Evolutionary conservation across 2,797 vertebrate species (phyloP).

Genomic region (Peromyscus nudipes): DNA sequence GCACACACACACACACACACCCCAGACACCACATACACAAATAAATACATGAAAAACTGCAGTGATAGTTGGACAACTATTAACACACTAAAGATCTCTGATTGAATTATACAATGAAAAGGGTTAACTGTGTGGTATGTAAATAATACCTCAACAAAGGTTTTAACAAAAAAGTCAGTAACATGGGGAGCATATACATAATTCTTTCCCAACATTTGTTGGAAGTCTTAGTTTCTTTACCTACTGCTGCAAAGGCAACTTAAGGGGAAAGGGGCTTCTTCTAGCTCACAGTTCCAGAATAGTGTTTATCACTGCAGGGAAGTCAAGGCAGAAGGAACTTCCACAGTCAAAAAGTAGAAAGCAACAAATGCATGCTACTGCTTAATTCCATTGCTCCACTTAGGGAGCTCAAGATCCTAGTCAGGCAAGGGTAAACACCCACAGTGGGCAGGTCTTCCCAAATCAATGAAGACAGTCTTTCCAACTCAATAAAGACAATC

Average conservation of each 20-base stretch:
- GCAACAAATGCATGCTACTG: not conserved
- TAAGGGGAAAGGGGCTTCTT: not conserved
- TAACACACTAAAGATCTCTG: slow-evolving; percentile 23
- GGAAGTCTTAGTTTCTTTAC: not conserved
- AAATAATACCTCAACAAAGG: slow-evolving; percentile 55
- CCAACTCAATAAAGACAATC: not conserved
- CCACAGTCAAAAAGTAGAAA: not conserved
- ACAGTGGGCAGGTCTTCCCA: not conserved
- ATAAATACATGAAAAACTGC: slow-evolving; percentile 14
- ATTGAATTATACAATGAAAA: slow-evolving; percentile 32
- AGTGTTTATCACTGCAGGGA: not conserved
- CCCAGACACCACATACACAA: not conserved
- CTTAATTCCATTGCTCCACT: not conserved
- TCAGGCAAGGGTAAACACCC: not conserved
- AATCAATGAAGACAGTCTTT: not conserved
- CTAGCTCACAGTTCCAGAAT: not conserved
- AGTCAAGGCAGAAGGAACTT: not conserved
- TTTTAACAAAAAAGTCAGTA: slow-evolving; percentile 30
- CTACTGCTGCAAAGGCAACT: not conserved
- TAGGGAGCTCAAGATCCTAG: not conserved
- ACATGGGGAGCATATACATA: slow-evolving; percentile 16
- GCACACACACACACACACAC: not conserved
- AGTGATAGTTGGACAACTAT: not conserved
- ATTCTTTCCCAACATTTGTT: slow-evolving; percentile 59
- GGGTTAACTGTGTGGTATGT: not conserved